Conservation (phyloP, 2,113 vertebrate genomes). For the Anser cygnoides region DNA sequence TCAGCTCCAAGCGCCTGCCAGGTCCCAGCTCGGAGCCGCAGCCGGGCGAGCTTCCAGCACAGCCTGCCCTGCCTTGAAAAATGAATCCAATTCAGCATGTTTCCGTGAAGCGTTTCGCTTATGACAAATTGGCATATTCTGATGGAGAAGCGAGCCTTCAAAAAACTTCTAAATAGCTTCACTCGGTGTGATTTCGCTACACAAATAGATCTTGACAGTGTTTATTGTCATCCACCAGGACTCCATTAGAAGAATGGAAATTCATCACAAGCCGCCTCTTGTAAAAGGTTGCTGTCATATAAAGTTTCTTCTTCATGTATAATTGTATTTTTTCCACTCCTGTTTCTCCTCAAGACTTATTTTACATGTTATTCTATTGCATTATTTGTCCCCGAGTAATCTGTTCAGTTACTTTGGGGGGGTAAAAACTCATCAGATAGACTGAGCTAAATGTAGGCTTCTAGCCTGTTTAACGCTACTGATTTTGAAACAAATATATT, state of each 20-base stretch:
- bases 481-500: not conserved
- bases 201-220: not conserved
- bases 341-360: not conserved
- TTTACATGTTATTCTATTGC: not conserved
- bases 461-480: not conserved
- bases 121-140: not conserved
- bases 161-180: not conserved
- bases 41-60: fast-evolving
- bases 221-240: not conserved
- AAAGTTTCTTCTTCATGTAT: not conserved
- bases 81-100: not conserved
- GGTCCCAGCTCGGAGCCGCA: not conserved
- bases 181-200: not conserved
- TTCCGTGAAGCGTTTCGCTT: fast-evolving
- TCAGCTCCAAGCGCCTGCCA: fast-evolving
- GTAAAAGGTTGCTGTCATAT: not conserved
- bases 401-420: not conserved
- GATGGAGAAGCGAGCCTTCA: not conserved
- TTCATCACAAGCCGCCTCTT: not conserved
- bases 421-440: not conserved
- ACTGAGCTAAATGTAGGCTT: not conserved
- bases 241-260: not conserved
- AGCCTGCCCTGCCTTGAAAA: not conserved
- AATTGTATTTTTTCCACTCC: not conserved
- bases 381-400: not conserved